phyloP scores from a whole-genome alignment of 2,113 vertebrate genomes.

The Rhagologus leucostigma region DNA sequence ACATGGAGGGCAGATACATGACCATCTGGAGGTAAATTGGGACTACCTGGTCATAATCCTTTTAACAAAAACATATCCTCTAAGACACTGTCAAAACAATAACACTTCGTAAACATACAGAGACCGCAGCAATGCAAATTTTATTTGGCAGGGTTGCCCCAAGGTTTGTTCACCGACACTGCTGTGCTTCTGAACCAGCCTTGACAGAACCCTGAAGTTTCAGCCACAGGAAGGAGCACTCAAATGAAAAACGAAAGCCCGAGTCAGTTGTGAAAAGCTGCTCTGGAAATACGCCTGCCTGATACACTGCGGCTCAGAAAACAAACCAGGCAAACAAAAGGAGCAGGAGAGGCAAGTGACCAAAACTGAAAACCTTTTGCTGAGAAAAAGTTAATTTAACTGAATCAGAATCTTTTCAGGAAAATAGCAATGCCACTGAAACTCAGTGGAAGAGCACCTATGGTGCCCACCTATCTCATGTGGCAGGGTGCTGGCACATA shows the following conservation, averaged over 20 bases:
- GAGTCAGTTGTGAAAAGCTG: background rate
- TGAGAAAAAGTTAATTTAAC: background rate
- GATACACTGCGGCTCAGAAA: background rate
- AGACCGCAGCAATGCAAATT: background rate
- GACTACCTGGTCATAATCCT: slow-evolving; percentile 33
- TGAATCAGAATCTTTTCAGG: background rate
- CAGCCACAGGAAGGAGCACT: background rate
- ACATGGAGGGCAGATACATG: background rate
- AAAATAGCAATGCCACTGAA: background rate
- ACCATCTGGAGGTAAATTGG: background rate
- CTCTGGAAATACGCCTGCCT: background rate
- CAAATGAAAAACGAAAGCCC: background rate
- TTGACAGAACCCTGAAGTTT: slow-evolving; percentile 24
- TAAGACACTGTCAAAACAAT: slow-evolving; percentile 1
- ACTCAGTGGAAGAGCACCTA: background rate
- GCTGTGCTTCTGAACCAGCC: background rate
- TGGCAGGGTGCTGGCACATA: background rate
- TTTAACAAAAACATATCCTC: slow-evolving; percentile 10
- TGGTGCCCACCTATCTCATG: background rate
- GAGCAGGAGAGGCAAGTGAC: background rate
- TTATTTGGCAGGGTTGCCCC: slow-evolving; percentile 1
- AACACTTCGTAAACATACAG: background rate
- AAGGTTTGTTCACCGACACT: background rate
- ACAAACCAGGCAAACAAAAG: background rate
- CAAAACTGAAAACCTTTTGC: background rate